A percentile compares a stretch with the other conserved stretches of the same genome.
Conservation (phyloP, 2,113 vertebrate genomes). For the Thunnus thynnus region DNA sequence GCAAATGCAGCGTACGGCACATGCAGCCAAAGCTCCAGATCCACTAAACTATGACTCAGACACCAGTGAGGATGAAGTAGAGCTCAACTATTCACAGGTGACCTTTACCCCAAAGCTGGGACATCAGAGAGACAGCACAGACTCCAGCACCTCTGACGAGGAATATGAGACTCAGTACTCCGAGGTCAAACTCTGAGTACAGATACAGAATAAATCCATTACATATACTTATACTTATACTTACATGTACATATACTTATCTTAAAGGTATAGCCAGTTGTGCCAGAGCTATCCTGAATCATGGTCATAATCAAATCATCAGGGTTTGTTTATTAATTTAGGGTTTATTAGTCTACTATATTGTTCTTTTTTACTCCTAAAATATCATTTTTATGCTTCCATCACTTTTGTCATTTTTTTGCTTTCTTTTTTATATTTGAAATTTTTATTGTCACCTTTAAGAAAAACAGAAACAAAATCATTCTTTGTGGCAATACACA, state of each 20-base stretch:
- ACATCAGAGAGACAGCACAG: background rate
- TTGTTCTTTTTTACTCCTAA: background rate
- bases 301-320: background rate
- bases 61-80: conserved; percentile 71
- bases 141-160: conserved; percentile 53
- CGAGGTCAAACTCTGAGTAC: conserved; percentile 59
- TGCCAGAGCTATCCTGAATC: background rate
- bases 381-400: background rate
- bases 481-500: too few relatives aligned
- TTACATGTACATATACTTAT: background rate
- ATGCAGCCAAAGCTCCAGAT: background rate
- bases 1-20: too few relatives aligned
- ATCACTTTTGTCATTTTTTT: too few relatives aligned
- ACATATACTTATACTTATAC: background rate
- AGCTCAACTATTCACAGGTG: conserved; percentile 71
- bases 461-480: too few relatives aligned
- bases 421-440: background rate
- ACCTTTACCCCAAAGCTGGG: conserved; percentile 34
- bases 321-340: background rate
- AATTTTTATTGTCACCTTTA: too few relatives aligned
- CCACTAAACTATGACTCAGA: conserved; percentile 42
- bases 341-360: background rate
- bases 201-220: background rate
- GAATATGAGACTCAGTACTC: conserved; percentile 67
- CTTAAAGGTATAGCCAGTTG: background rate